These are phyloP conservation scores for Sebastes reedi DNA, from an alignment of 2,797 vertebrate genomes.

Conservation along the genomic window DNA sequence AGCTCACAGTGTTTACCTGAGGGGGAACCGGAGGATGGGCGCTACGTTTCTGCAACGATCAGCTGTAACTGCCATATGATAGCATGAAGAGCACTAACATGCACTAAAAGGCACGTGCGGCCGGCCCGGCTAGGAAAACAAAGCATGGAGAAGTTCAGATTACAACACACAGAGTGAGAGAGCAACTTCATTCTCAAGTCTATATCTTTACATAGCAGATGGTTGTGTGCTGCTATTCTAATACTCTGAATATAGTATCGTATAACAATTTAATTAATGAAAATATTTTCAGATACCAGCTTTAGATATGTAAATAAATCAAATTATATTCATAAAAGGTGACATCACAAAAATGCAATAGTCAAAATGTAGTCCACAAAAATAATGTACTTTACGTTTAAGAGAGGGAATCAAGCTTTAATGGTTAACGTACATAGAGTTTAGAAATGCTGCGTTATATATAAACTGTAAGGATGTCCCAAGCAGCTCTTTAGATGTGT, in stretches of 20 bases:
- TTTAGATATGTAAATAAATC: background rate
- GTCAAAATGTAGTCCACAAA: background rate
- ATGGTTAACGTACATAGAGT: background rate
- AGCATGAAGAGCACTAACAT: too few species aligned
- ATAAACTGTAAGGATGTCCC: constrained; percentile 5
- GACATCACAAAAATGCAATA: background rate
- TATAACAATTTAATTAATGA: background rate
- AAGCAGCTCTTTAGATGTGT: background rate
- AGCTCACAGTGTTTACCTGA: too few species aligned
- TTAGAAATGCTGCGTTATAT: background rate
- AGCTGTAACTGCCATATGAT: too few species aligned
- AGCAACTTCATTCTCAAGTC: too few species aligned
- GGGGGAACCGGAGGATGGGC: too few species aligned
- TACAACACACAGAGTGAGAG: too few species aligned
- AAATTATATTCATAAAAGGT: background rate
- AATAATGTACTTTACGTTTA: background rate
- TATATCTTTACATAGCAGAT: too few species aligned
- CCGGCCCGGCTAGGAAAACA: too few species aligned
- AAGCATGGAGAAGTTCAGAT: too few species aligned
- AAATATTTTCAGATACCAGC: background rate
- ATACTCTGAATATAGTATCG: too few species aligned
- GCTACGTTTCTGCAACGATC: too few species aligned
- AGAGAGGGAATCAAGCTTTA: background rate
- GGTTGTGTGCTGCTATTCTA: background rate
- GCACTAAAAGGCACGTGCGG: too few species aligned